phyloP scores from a whole-genome alignment of 2,888 invertebrate genomes.

The Heliconius ethilla region DNA sequence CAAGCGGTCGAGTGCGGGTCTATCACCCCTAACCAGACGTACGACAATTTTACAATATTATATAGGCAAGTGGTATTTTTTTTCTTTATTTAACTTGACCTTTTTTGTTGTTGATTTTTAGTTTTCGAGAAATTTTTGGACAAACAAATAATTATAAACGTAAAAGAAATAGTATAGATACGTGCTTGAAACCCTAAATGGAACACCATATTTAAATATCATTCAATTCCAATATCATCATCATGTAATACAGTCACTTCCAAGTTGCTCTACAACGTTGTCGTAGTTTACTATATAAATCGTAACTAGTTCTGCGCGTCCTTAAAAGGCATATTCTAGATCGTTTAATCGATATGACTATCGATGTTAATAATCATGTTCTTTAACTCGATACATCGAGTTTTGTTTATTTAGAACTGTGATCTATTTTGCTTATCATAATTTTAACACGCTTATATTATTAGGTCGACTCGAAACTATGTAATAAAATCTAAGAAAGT shows the following conservation, averaged over 20 bases:
- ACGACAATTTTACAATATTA: neutral
- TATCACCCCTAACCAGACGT: conserved; percentile 20
- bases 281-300: neutral
- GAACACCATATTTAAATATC: neutral
- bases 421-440: neutral
- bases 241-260: neutral
- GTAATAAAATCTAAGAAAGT: too few relatives aligned
- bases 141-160: neutral
- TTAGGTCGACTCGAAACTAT: too few relatives aligned
- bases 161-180: too few relatives aligned
- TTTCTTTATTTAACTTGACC: neutral
- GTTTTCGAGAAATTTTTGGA: neutral
- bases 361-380: conserved; percentile 9
- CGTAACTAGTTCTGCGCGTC: conserved; percentile 16
- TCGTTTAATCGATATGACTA: conserved; percentile 29
- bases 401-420: neutral
- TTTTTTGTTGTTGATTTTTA: too few relatives aligned
- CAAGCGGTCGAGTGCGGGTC: conserved; percentile 13
- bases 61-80: neutral
- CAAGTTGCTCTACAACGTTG: neutral
- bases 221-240: neutral
- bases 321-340: conserved; percentile 29
- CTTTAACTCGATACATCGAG: neutral
- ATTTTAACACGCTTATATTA: neutral
- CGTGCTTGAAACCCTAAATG: too few relatives aligned